A percentile compares a stretch with the other conserved stretches of the same genome.
Conservation (phyloP, 2,888 invertebrate genomes). For the Diogma glabrata region DNA sequence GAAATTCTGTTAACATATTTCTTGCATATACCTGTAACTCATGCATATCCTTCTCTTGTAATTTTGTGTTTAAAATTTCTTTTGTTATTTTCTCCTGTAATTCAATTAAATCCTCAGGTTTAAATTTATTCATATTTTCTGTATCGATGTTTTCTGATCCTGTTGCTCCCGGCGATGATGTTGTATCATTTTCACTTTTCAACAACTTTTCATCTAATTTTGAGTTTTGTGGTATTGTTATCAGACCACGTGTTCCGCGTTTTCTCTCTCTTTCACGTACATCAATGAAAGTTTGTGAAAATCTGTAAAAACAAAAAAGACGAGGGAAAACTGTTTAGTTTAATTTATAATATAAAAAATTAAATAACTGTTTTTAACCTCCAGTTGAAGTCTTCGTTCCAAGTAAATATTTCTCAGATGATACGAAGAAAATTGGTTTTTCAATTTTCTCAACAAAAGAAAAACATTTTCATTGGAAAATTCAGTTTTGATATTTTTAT, state of each 20-base stretch:
- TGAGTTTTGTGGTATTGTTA: slow-evolving; percentile 21
- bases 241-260: slow-evolving; percentile 62
- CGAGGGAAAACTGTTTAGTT: too few relatives aligned
- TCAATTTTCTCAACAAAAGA: too few relatives aligned
- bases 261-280: slow-evolving; percentile 82
- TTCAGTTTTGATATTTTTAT: too few relatives aligned
- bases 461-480: too few relatives aligned
- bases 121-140: slow-evolving; percentile 21
- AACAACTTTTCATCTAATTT: slow-evolving; percentile 20
- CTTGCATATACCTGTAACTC: slow-evolving; percentile 37
- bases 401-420: slow-evolving; percentile 5
- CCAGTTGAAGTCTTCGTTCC: not conserved
- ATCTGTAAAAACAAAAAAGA: slow-evolving; percentile 43
- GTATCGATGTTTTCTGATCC: slow-evolving; percentile 12
- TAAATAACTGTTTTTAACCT: not conserved
- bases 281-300: slow-evolving; percentile 90
- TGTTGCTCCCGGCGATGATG: slow-evolving; percentile 8
- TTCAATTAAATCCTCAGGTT: slow-evolving; percentile 34
- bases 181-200: slow-evolving; percentile 19
- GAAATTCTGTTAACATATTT: not conserved
- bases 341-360: not conserved
- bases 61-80: slow-evolving; percentile 36
- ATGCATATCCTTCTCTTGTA: slow-evolving; percentile 35
- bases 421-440: not conserved
- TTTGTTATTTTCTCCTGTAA: slow-evolving; percentile 36